A percentile compares a stretch with the other conserved stretches of the same genome.
Evolutionary conservation across 2,888 invertebrate genomes (phyloP).

Genomic region (Seira musarum): DNA sequence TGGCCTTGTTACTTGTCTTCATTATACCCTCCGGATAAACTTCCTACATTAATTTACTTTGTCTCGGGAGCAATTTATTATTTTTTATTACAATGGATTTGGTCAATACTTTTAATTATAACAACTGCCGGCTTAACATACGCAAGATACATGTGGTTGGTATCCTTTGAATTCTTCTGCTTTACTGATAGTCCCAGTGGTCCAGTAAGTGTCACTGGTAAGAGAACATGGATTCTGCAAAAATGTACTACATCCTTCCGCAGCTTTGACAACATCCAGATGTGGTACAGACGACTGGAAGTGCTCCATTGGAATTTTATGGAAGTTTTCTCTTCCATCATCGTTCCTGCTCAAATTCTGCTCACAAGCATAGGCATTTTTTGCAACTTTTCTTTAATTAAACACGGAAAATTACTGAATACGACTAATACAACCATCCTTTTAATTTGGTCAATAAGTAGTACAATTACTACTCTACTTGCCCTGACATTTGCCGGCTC

Average conservation of each 20-base stretch:
- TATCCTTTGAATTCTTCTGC: constrained; percentile 29
- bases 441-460: constrained; percentile 17
- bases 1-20: constrained; percentile 42
- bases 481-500: constrained; percentile 16
- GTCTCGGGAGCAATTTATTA: neutral
- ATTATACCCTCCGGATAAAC: constrained; percentile 2
- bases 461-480: neutral
- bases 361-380: constrained; percentile 6
- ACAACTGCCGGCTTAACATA: neutral
- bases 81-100: constrained; percentile 23
- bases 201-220: neutral
- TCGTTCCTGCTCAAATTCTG: constrained; percentile 12
- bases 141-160: constrained; percentile 16
- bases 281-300: constrained; percentile 22
- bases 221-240: neutral
- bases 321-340: constrained; percentile 16
- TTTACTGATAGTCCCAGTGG: neutral
- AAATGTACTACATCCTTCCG: constrained; percentile 10
- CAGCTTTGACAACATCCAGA: neutral
- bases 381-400: constrained; percentile 33
- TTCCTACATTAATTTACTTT: neutral
- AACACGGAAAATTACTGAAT: neutral
- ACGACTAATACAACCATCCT: constrained; percentile 17
- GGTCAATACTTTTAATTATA: constrained; percentile 23
- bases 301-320: constrained; percentile 20